phyloP scores from a whole-genome alignment of 2,113 vertebrate genomes.

The Semnornis frantzii region DNA sequence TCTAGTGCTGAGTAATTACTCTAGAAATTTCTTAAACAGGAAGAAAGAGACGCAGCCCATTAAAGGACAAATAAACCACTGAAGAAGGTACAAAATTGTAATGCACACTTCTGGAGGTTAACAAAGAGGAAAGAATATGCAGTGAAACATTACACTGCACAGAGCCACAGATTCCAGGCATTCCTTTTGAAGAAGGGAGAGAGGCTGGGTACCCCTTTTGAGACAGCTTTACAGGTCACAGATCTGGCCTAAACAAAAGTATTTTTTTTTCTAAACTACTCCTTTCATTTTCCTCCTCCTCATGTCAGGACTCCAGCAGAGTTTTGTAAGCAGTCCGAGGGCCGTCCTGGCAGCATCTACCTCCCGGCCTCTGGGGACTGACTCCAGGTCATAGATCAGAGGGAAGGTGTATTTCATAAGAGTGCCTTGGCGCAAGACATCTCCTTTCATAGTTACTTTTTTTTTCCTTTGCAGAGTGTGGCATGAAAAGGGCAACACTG shows the following conservation, averaged over 20 bases:
- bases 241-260: constrained; percentile 68
- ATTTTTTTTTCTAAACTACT: constrained; percentile 63
- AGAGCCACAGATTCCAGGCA: constrained; percentile 57
- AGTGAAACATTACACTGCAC: constrained; percentile 30
- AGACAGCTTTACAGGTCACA: constrained; percentile 59
- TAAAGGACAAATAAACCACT: not conserved
- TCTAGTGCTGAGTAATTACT: not conserved
- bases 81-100: not conserved
- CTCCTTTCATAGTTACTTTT: constrained; percentile 31
- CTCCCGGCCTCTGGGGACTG: constrained; percentile 36
- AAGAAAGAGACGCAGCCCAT: not conserved
- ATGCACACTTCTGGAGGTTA: not conserved
- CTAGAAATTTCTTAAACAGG: not conserved
- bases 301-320: constrained; percentile 62
- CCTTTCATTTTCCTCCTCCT: constrained; percentile 64
- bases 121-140: not conserved
- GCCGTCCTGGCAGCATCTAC: constrained; percentile 41
- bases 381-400: constrained; percentile 66
- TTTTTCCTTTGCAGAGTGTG: constrained; percentile 6
- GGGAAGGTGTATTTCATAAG: constrained; percentile 51
- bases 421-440: not conserved
- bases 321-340: constrained; percentile 56
- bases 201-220: constrained; percentile 34
- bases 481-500: constrained; percentile 58
- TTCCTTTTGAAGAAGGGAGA: constrained; percentile 61